Evolutionary conservation across 2,797 vertebrate genomes (phyloP), one percentile per base, ranked within the genome.

Genomic region (Leptodactylus fallax): DNA sequence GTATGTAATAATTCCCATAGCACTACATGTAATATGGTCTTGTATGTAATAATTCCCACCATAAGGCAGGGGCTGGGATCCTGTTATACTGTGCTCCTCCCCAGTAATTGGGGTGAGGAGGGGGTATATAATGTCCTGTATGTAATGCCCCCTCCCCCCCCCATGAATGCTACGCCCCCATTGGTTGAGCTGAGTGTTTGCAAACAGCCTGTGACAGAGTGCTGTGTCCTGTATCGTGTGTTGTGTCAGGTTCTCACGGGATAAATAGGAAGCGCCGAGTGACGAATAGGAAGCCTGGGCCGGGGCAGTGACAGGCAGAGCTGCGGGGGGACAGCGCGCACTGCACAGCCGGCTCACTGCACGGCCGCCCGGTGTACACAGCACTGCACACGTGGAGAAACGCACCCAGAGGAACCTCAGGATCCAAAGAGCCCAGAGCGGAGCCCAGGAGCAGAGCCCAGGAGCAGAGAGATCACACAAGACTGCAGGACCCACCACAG

Each of bases 201-300:
- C 78, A 77, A 77, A 77, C 74, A 77, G 74, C 74, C 74, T 77
- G 74, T 77, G 74, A 53, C 74, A 90, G 90, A 92, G 74, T 49
- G 47, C 74, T 7, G 69, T 8, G 12, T 3, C 9, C 63, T 27
- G 69, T 0, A 45, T 16, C 45, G 45, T 74, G 71, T 21, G 45
- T 21, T 53, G 74, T 47, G 25, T 36, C 58, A n/a, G 79, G 19
- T n/a, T 47, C 14, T 61, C 36, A 49, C 27, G 60, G 79, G 79
- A 63, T 81, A 81, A 61, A 60, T 61, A 80, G 79, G 49, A 61
- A 61, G 56, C 53, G 55, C 23, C 23, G 55, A 76, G 82, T 77
- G 23, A 61, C 71, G 21, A 76, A 9, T 11, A 49, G 69, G 61
- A 77, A 53, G 74, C 74, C 19, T 17, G 55, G 25, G 51, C 81